Evolutionary conservation across 2,888 invertebrate genomes (phyloP).

Genomic region (Apocheima hispidaria): DNA sequence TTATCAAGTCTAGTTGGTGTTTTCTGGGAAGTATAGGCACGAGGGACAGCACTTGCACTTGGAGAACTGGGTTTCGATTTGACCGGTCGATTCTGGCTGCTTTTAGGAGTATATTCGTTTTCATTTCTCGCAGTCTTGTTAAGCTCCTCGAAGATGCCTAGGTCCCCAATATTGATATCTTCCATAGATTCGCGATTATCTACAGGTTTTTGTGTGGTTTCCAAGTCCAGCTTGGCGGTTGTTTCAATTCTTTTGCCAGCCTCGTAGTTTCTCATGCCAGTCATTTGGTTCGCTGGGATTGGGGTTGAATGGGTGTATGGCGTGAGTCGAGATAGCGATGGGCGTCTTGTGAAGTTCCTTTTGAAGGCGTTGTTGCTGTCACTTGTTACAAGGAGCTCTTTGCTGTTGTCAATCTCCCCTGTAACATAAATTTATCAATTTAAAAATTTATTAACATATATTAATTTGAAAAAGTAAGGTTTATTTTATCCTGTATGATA

Average conservation of each 20-base stretch:
- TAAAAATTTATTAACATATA: too few relatives aligned
- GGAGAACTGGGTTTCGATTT: conserved; percentile 10
- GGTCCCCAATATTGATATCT: conserved; percentile 62
- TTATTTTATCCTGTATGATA: too few relatives aligned
- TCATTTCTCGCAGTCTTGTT: conserved; percentile 49
- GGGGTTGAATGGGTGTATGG: conserved; percentile 58
- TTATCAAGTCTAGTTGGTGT: conserved; percentile 61
- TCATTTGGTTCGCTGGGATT: conserved; percentile 20
- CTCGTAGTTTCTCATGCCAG: conserved; percentile 18
- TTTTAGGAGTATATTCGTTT: conserved; percentile 13
- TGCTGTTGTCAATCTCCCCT: conserved; percentile 87
- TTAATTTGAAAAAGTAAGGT: too few relatives aligned
- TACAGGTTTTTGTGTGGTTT: conserved; percentile 34
- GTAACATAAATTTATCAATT: conserved; percentile 42
- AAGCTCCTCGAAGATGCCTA: conserved; percentile 64
- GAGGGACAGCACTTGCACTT: conserved; percentile 17
- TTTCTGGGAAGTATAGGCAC: conserved; percentile 42
- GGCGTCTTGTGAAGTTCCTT: conserved; percentile 73
- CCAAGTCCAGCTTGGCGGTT: conserved; percentile 33
- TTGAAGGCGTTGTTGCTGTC: conserved; percentile 75
- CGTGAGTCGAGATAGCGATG: conserved; percentile 67
- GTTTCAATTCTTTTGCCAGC: conserved; percentile 22
- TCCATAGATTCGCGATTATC: conserved; percentile 51
- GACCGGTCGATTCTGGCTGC: conserved; percentile 14
- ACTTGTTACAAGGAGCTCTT: conserved; percentile 87